These are phyloP conservation scores for Perithous albicinctus DNA, from an alignment of 2,888 invertebrate genomes.

Conservation along the genomic window DNA sequence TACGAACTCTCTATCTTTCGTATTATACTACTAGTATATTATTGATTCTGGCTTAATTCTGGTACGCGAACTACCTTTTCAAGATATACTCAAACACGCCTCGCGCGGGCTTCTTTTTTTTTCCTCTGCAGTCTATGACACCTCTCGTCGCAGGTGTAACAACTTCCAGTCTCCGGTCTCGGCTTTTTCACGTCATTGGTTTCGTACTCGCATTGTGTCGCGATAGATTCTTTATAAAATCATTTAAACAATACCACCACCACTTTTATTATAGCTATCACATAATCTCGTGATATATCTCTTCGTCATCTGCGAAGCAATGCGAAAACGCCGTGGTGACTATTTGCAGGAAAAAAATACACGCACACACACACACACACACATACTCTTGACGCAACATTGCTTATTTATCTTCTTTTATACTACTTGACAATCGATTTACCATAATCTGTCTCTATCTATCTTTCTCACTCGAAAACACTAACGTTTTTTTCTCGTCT, in stretches of 20 bases:
- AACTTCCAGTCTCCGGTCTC: slow-evolving; percentile 8
- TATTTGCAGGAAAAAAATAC: slow-evolving; percentile 50
- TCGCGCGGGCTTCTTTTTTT: slow-evolving; percentile 67
- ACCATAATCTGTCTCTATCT: slow-evolving; percentile 43
- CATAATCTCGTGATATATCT: not conserved
- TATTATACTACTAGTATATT: slow-evolving; percentile 35
- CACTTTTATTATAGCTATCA: no score
- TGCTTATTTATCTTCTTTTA: slow-evolving; percentile 45
- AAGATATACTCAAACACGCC: slow-evolving; percentile 57
- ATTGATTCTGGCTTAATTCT: slow-evolving; percentile 53
- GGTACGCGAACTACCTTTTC: slow-evolving; percentile 49
- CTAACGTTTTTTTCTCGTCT: slow-evolving; percentile 42
- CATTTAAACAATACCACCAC: not conserved
- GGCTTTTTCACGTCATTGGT: slow-evolving; percentile 52
- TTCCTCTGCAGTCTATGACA: slow-evolving; percentile 53
- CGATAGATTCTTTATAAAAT: slow-evolving; percentile 32
- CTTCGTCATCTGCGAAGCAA: slow-evolving; percentile 16
- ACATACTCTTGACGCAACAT: slow-evolving; percentile 30
- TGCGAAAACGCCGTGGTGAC: slow-evolving; percentile 37
- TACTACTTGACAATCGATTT: slow-evolving; percentile 46
- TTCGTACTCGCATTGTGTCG: slow-evolving; percentile 60
- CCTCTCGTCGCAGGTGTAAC: slow-evolving; percentile 25
- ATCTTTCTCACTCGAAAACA: slow-evolving; percentile 50
- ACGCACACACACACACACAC: no score
- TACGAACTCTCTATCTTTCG: slow-evolving; percentile 49